phyloP scores from a whole-genome alignment of 2,797 vertebrate genomes.

The Thaleichthys pacificus region DNA sequence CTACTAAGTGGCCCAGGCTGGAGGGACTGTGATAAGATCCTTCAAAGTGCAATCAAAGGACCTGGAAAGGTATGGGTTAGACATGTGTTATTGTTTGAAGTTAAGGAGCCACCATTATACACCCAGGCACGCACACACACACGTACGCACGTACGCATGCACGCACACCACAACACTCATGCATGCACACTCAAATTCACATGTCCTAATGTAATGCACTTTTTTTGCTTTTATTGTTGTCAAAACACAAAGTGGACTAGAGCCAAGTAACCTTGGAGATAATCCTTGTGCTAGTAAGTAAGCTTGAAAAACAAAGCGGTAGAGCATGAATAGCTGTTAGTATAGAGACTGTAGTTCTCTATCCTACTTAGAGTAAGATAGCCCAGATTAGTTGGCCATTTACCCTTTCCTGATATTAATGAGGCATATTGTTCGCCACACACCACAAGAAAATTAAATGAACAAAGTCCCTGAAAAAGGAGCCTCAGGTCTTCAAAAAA shows the following conservation, averaged over 20 bases:
- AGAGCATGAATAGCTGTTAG: conserved; percentile 1
- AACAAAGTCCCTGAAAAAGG: background rate
- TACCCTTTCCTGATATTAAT: background rate
- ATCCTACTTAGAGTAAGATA: background rate
- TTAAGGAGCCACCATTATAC: background rate
- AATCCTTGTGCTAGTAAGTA: conserved; percentile 36
- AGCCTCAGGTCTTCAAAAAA: background rate
- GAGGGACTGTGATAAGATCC: background rate
- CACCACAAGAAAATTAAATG: background rate
- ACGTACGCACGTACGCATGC: background rate
- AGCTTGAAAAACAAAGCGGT: background rate
- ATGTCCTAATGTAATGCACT: no score
- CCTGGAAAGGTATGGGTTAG: background rate
- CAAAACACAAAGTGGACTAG: conserved; percentile 28
- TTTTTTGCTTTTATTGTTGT: conserved; percentile 21
- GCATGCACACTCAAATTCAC: background rate
- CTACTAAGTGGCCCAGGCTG: background rate
- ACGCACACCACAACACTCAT: conserved; percentile 8
- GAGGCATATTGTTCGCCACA: background rate
- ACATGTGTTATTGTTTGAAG: background rate
- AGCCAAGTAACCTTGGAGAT: conserved; percentile 52
- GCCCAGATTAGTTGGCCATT: background rate
- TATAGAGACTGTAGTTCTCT: background rate
- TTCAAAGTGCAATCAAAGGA: conserved; percentile 3
- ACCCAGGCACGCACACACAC: background rate